These are phyloP conservation scores for Grapholita molesta DNA, from an alignment of 1,140 invertebrate species.

Conservation along the genomic window DNA sequence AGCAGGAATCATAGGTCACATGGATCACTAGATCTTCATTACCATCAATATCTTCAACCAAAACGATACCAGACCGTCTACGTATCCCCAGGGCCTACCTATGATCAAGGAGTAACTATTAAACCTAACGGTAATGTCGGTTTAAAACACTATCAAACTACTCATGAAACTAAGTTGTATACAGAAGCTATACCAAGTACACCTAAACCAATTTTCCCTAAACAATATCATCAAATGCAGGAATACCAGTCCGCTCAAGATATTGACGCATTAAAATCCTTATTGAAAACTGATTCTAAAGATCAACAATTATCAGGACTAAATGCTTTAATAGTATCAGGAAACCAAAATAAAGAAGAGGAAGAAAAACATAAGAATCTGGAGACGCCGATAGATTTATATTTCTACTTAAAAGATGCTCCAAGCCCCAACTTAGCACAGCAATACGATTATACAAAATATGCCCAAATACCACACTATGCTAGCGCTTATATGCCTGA, in stretches of 20 bases:
- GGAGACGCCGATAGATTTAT: constrained; percentile 51
- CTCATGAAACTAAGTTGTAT: constrained; percentile 38
- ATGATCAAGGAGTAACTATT: constrained; percentile 58
- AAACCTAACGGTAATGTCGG: constrained; percentile 55
- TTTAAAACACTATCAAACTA: constrained; percentile 26
- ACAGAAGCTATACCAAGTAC: constrained; percentile 49
- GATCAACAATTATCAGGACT: constrained; percentile 49
- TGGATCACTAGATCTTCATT: constrained; percentile 43
- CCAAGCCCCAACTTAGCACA: constrained; percentile 25
- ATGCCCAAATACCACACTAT: constrained; percentile 37
- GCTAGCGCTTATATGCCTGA: constrained; percentile 33
- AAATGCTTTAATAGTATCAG: constrained; percentile 41
- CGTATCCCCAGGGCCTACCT: constrained; percentile 41
- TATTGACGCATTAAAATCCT: constrained; percentile 47
- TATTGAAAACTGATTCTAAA: constrained; percentile 46
- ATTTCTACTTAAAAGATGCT: constrained; percentile 54
- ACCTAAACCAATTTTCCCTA: constrained; percentile 45
- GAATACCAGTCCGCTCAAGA: constrained; percentile 49
- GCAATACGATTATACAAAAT: constrained; percentile 33
- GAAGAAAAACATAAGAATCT: constrained; percentile 27
- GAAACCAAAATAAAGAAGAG: constrained; percentile 24
- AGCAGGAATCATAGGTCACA: constrained; percentile 66
- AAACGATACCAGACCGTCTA: constrained; percentile 44
- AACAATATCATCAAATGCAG: constrained; percentile 48
- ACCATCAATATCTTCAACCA: constrained; percentile 46